phyloP scores from a whole-genome alignment of 2,888 invertebrate genomes.

The Agrenia bidenticulata region DNA sequence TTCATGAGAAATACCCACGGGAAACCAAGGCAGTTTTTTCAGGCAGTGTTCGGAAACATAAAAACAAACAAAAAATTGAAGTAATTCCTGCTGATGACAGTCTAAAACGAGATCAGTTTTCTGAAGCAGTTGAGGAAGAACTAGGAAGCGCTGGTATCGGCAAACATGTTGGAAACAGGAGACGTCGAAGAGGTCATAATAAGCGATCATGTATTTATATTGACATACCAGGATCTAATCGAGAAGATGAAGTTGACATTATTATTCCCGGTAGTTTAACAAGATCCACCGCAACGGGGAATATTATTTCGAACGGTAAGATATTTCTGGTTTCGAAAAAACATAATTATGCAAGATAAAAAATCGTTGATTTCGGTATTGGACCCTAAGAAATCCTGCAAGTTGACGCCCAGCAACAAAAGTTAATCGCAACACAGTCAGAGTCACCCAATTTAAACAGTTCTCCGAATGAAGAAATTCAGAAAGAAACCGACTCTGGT shows the following conservation, averaged over 20 bases:
- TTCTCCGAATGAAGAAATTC: too few species aligned
- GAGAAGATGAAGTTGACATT: neutral
- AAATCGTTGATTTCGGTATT: too few species aligned
- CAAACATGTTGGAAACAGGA: neutral
- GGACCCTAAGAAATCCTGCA: neutral
- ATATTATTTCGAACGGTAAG: too few species aligned
- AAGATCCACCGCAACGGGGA: neutral
- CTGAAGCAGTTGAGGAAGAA: conserved; percentile 18
- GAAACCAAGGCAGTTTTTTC: too few species aligned
- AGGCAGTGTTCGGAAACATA: too few species aligned
- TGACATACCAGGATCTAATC: conserved; percentile 10
- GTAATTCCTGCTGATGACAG: conserved; percentile 22
- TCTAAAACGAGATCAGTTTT: conserved; percentile 1
- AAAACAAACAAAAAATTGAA: neutral
- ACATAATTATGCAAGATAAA: too few species aligned
- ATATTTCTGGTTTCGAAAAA: too few species aligned
- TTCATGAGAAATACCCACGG: too few species aligned
- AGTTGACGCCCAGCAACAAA: neutral
- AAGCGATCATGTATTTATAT: conserved; percentile 19
- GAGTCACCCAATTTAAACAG: too few species aligned
- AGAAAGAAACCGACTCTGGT: neutral
- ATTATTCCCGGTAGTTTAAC: neutral
- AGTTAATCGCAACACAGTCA: neutral
- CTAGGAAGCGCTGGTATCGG: conserved; percentile 14
- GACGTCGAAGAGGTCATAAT: neutral